phyloP scores from a whole-genome alignment of 2,888 invertebrate genomes.

The Phanerotoma sp. region DNA sequence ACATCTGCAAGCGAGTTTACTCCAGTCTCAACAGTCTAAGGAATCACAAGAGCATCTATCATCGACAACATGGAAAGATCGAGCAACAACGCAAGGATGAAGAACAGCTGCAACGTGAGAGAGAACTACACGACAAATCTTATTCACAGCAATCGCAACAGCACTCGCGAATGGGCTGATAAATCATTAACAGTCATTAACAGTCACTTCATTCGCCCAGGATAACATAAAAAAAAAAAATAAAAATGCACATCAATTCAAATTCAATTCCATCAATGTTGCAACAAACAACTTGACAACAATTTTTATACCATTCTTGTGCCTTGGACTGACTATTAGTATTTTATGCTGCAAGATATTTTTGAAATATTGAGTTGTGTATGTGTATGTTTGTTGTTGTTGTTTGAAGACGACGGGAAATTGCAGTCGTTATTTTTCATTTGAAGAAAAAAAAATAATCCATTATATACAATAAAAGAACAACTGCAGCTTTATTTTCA shows the following conservation, averaged over 20 bases:
- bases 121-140: slow-evolving; percentile 38
- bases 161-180: slow-evolving; percentile 44
- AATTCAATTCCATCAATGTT: no score
- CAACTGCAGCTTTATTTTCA: no score
- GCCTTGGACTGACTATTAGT: slow-evolving; percentile 12
- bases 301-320: slow-evolving; percentile 7
- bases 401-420: not conserved
- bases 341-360: slow-evolving; percentile 9
- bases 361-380: not conserved
- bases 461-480: no score
- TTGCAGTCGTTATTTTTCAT: no score
- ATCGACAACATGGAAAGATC: slow-evolving; percentile 65
- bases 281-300: no score
- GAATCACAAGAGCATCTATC: slow-evolving; percentile 92
- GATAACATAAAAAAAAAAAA: no score
- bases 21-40: slow-evolving; percentile 87
- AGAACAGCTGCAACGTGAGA: slow-evolving; percentile 51
- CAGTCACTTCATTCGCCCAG: no score
- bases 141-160: slow-evolving; percentile 38
- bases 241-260: no score
- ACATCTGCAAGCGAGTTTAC: slow-evolving; percentile 89
- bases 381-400: not conserved
- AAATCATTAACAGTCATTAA: not conserved
- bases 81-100: slow-evolving; percentile 72
- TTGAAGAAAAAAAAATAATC: no score